phyloP scores from a whole-genome alignment of 2,888 invertebrate species.

The Eupithecia dodoneata region DNA sequence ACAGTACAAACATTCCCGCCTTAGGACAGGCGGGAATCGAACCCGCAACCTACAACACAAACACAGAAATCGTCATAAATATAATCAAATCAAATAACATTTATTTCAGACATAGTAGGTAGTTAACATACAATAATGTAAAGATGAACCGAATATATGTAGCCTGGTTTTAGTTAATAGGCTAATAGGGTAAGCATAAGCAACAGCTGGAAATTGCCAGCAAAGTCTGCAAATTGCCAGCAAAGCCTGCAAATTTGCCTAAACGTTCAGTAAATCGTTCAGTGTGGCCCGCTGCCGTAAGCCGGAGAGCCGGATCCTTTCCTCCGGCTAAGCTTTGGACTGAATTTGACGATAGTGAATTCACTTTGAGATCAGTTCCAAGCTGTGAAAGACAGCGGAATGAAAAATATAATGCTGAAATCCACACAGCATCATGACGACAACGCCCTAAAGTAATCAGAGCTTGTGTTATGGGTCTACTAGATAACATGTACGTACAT shows the following conservation, averaged over 20 bases:
- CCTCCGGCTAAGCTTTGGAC: conserved; percentile 6
- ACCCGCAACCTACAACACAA: background rate
- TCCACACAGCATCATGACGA: background rate
- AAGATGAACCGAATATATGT: background rate
- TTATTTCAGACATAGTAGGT: too few relatives aligned
- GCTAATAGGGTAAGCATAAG: background rate
- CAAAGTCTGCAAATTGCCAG: conserved; percentile 5
- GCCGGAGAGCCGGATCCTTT: background rate
- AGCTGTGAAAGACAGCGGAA: background rate
- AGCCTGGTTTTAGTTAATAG: background rate
- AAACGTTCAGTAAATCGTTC: conserved; percentile 10
- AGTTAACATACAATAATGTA: too few relatives aligned
- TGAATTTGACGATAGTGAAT: conserved; percentile 3
- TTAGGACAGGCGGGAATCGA: background rate
- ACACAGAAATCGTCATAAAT: background rate
- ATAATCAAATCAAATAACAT: too few relatives aligned
- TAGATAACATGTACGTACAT: background rate
- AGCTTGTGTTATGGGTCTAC: background rate
- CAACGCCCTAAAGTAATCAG: background rate
- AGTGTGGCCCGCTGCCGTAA: background rate
- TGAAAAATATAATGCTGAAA: background rate
- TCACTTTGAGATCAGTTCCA: background rate
- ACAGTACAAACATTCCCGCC: background rate
- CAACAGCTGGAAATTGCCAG: background rate
- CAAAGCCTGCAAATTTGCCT: conserved; percentile 11